A percentile compares a stretch with the other conserved stretches of the same genome.
Evolutionary conservation across 2,888 invertebrate species (phyloP).

Genomic region (Fissipunctia ypsillon): DNA sequence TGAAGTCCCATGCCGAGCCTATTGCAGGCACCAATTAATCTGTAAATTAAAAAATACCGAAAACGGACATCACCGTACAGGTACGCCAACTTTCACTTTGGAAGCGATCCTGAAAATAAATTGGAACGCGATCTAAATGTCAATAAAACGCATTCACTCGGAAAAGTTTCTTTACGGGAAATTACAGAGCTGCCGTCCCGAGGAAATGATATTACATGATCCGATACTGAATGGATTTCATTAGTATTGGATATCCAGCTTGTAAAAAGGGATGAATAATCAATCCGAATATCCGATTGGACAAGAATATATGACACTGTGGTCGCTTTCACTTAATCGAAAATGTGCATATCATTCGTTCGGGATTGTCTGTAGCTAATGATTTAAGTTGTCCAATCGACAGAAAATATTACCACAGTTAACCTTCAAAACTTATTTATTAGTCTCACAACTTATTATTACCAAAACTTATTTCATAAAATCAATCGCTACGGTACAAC

Average conservation of each 20-base stretch:
- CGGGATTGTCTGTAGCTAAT: neutral
- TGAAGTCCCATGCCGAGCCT: too few relatives aligned
- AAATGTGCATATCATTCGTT: neutral
- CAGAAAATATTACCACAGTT: too few relatives aligned
- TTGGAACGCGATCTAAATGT: constrained; percentile 27
- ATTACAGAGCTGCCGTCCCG: constrained; percentile 23
- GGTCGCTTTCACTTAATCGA: neutral
- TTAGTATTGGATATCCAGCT: constrained; percentile 13
- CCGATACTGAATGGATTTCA: constrained; percentile 19
- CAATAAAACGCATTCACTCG: constrained; percentile 53
- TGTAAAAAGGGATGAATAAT: constrained; percentile 24
- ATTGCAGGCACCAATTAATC: too few relatives aligned
- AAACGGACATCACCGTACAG: constrained; percentile 19
- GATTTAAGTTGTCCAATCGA: too few relatives aligned
- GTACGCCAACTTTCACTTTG: constrained; percentile 10
- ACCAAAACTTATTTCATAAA: too few relatives aligned
- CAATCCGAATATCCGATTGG: neutral
- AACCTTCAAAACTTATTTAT: too few relatives aligned
- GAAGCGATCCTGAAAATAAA: constrained; percentile 31
- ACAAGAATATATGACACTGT: neutral
- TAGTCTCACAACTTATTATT: too few relatives aligned
- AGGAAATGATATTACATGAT: constrained; percentile 22
- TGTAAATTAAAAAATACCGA: constrained; percentile 5
- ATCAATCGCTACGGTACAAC: too few relatives aligned
- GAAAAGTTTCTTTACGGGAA: constrained; percentile 41